Percentiles rank a stretch among this genome's conserved stretches.
phyloP scores from a whole-genome alignment of 2,888 invertebrate species.

The Eupithecia pulchellata region DNA sequence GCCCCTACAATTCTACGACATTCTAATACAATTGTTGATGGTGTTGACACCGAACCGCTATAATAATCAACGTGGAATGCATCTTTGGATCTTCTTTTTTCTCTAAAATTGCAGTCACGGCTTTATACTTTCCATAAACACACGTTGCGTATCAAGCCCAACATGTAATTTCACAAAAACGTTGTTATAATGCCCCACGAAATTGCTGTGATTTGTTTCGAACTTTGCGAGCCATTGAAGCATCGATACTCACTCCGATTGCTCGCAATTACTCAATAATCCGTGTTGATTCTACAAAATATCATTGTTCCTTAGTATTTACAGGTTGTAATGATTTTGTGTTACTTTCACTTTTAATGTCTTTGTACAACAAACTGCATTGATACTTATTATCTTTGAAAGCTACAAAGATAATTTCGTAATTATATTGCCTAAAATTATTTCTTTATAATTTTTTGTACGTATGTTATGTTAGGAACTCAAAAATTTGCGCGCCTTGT shows the following conservation, averaged over 20 bases:
- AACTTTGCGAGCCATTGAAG: constrained; percentile 68
- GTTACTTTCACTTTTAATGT: constrained; percentile 53
- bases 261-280: constrained; percentile 74
- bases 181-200: constrained; percentile 72
- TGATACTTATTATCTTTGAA: constrained; percentile 29
- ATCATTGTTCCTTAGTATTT: constrained; percentile 49
- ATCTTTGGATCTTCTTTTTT: constrained; percentile 44
- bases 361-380: constrained; percentile 6
- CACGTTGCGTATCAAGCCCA: constrained; percentile 64
- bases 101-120: constrained; percentile 56
- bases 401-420: not conserved
- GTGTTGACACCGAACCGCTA: constrained; percentile 48
- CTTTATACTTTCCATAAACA: constrained; percentile 71
- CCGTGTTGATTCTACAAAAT: constrained; percentile 71
- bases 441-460: not conserved
- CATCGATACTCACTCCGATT: constrained; percentile 54
- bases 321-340: constrained; percentile 46
- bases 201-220: constrained; percentile 79
- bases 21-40: constrained; percentile 60
- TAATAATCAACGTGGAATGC: constrained; percentile 43
- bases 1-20: constrained; percentile 55
- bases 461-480: not conserved
- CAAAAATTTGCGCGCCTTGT: not conserved
- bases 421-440: not conserved
- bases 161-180: constrained; percentile 79